Evolutionary conservation across 2,888 invertebrate species (phyloP), one percentile per base, ranked within the genome.

Genomic region (Rhopalosiphum nymphaeae): DNA sequence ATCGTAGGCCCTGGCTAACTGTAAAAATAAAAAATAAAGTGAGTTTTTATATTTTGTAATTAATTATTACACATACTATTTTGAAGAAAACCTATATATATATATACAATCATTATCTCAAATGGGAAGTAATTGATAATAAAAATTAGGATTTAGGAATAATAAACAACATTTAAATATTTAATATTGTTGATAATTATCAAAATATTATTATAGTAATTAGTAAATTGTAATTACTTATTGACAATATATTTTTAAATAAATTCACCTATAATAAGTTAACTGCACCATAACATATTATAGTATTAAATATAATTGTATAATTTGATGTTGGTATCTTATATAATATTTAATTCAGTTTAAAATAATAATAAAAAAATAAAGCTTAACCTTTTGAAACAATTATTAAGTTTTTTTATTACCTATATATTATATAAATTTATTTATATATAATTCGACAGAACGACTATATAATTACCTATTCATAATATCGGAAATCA

Each of bases 1-100:
- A 95, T 98, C 98, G 96, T 98, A 98, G 92, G 99, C 98, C 95
- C 98, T 97, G 95, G 98, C 98, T 96, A 99, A 96, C 99, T 99
- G 97, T 95, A 97, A 97, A 95, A 95, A 95, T 95, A 95, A 94
- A 95, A 95, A 94, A 90, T 86, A 94, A 85, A 88, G 7, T 26
- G 61, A 56, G 49, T n/a, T 85, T 91, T 86, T 29, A 84, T 91
- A 21, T 21, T 78, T 36, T 21, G 3, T 16, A 53, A 53, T 53
- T 53, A 11, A 53, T 53, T 53, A 49, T 46, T 26, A 44, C 46
- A 85, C 26, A 44, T n/a, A 3, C 0, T n/a, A 78, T 78, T 78
- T 78, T 67, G n/a, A 67, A 16, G 16, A 78, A 21, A 78, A 36
- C n/a, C 13, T 67, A 67, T 67, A 36, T n/a, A n/a, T n/a, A n/a